Percentiles rank a stretch among this genome's conserved stretches.
phyloP scores from a whole-genome alignment of 2,797 vertebrate genomes.

The Enteromius viviparus region DNA sequence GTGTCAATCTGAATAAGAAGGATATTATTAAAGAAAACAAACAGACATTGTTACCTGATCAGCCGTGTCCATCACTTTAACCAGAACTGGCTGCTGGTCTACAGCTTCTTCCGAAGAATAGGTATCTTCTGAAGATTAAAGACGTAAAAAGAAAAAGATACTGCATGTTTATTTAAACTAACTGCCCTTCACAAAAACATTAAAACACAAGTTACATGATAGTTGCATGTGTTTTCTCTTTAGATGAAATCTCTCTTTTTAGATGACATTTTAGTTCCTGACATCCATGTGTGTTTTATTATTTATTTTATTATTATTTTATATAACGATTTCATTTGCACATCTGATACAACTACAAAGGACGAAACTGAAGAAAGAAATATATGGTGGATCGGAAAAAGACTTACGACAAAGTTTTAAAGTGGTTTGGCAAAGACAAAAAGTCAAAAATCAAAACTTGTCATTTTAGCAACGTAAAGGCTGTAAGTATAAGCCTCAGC shows the following conservation, averaged over 20 bases:
- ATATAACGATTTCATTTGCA: not conserved
- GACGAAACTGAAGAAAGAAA: not conserved
- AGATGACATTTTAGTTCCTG: not conserved
- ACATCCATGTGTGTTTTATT: not conserved
- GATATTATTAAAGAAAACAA: not conserved
- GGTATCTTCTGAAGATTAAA: slow-evolving; percentile 82
- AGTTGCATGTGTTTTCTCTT: not conserved
- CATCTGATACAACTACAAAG: slow-evolving; percentile 3
- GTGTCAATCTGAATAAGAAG: not conserved
- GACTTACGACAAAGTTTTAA: not conserved
- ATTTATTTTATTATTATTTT: not conserved
- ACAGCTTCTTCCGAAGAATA: slow-evolving; percentile 88
- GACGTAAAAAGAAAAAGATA: not conserved
- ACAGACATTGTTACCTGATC: slow-evolving; percentile 80
- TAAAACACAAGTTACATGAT: not conserved
- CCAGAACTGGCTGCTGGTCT: slow-evolving; percentile 86
- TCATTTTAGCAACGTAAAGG: not conserved
- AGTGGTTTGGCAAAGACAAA: slow-evolving; percentile 15
- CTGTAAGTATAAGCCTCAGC: slow-evolving; percentile 11
- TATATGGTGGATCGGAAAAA: not conserved
- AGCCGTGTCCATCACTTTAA: slow-evolving; percentile 93
- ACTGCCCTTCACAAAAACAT: not conserved
- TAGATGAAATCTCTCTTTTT: not conserved
- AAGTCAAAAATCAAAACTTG: not conserved
- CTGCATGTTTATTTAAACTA: slow-evolving; percentile 1